Evolutionary conservation across 2,888 invertebrate genomes (phyloP).

Genomic region (Ichneumoninae sp.): DNA sequence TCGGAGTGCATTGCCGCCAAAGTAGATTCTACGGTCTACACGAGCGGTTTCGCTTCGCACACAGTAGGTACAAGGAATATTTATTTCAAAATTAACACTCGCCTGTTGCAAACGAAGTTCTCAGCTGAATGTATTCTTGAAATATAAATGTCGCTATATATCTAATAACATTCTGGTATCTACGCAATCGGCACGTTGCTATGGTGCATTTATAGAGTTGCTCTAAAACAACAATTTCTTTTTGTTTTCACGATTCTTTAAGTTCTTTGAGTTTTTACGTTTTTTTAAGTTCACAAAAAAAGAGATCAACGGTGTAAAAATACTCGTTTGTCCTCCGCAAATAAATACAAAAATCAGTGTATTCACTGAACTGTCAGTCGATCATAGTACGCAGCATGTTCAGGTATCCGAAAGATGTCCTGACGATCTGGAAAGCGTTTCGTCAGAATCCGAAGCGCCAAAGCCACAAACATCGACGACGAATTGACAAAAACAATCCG

Average conservation of each 20-base stretch:
- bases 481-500: not conserved
- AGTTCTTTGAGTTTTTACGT: too few relatives aligned
- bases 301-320: not conserved
- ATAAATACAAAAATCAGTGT: not conserved
- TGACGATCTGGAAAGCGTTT: slow-evolving; percentile 63
- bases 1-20: too few relatives aligned
- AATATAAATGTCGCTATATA: not conserved
- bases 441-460: not conserved
- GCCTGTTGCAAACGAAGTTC: not conserved
- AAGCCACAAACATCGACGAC: not conserved
- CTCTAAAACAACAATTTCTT: not conserved
- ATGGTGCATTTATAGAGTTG: not conserved
- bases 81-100: not conserved
- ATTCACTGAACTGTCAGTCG: not conserved
- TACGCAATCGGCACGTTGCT: not conserved
- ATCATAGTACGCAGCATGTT: slow-evolving; percentile 66
- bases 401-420: slow-evolving; percentile 64
- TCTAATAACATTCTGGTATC: not conserved
- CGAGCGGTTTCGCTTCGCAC: too few relatives aligned
- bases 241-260: too few relatives aligned
- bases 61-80: not conserved
- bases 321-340: not conserved
- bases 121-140: not conserved
- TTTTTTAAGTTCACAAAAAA: not conserved
- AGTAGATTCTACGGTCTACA: too few relatives aligned